phyloP scores from a whole-genome alignment of 2,113 vertebrate species.

The Nannospalax galili region DNA sequence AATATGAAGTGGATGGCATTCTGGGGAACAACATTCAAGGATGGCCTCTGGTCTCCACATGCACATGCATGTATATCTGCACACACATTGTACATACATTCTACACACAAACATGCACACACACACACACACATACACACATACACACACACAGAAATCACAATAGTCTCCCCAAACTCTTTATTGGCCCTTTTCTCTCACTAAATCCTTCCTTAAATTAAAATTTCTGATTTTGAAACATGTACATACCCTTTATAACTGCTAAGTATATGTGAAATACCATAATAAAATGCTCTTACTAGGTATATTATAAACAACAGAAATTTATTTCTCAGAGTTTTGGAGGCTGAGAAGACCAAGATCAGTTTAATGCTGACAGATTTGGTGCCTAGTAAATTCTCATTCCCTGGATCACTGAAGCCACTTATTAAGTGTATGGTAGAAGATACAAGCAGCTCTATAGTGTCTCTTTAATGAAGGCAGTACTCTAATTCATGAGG shows the following conservation, averaged over 20 bases:
- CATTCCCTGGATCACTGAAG: neutral
- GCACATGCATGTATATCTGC: neutral
- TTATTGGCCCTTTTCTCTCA: neutral
- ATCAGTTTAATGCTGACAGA: neutral
- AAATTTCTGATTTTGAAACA: constrained; percentile 12
- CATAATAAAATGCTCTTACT: neutral
- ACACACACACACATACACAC: neutral
- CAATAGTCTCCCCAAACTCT: neutral
- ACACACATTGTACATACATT: neutral
- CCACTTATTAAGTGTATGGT: neutral
- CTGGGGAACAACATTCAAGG: neutral
- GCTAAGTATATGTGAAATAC: neutral
- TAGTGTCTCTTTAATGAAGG: neutral
- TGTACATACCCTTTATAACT: neutral
- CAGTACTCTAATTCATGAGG: neutral
- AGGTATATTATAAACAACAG: neutral
- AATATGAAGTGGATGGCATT: neutral
- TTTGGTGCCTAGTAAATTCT: neutral
- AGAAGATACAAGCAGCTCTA: neutral
- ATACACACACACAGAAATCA: too few relatives aligned
- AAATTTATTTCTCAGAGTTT: neutral
- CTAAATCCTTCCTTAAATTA: neutral
- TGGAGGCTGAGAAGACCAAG: neutral
- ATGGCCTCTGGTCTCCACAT: neutral
- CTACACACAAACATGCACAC: too few relatives aligned